These are phyloP conservation scores for Caenorhabditis plicata DNA, from an alignment of 2,888 invertebrate genomes.

Conservation along the genomic window DNA sequence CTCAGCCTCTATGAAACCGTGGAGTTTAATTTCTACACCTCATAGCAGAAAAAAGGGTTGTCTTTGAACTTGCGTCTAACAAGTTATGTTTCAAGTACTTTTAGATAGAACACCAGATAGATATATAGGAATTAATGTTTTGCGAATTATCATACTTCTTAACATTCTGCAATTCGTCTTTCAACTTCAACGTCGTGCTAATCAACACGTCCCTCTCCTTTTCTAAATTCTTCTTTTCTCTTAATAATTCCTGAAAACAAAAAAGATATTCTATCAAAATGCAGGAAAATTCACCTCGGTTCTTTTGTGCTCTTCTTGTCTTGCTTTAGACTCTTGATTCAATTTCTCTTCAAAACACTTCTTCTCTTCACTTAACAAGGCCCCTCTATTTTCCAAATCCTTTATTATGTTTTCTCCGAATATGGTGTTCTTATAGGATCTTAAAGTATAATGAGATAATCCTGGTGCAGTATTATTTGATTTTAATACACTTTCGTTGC, in stretches of 20 bases:
- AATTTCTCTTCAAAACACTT: slow-evolving; percentile 50
- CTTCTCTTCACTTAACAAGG: slow-evolving; percentile 53
- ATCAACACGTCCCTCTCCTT: slow-evolving; percentile 68
- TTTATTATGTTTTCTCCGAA: slow-evolving; percentile 54
- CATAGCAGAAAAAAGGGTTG: too few relatives aligned
- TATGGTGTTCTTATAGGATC: slow-evolving; percentile 57
- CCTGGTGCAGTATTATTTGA: background rate
- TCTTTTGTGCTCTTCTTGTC: slow-evolving; percentile 49
- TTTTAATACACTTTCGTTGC: slow-evolving; percentile 53
- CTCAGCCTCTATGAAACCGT: too few relatives aligned
- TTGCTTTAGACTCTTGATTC: slow-evolving; percentile 44
- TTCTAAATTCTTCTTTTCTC: slow-evolving; percentile 67
- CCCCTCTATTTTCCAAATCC: slow-evolving; percentile 45
- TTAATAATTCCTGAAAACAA: slow-evolving; percentile 63
- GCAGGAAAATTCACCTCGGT: slow-evolving; percentile 39
- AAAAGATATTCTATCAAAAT: background rate
- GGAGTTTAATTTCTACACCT: too few relatives aligned
- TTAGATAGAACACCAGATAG: background rate
- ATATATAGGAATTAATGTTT: background rate
- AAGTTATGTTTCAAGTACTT: background rate
- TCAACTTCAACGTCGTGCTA: slow-evolving; percentile 67
- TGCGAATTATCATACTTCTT: slow-evolving; percentile 35
- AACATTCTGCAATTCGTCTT: slow-evolving; percentile 66
- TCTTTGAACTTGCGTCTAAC: too few relatives aligned
- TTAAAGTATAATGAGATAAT: slow-evolving; percentile 17